Evolutionary conservation across 2,888 invertebrate genomes (phyloP).

Genomic region (Heliconius cydno): DNA sequence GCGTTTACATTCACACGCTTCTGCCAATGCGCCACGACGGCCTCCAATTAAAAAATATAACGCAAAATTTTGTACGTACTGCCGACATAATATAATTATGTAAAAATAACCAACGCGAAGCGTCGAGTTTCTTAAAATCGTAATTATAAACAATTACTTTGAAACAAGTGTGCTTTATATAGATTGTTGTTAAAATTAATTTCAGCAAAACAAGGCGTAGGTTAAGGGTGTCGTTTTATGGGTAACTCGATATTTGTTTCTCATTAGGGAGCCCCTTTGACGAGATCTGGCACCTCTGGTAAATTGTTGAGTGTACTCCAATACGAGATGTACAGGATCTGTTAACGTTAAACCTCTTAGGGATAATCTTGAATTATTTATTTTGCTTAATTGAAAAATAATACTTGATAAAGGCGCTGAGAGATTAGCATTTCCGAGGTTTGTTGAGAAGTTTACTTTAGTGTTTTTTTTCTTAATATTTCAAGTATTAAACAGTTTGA

Average conservation of each 20-base stretch:
- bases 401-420: background rate
- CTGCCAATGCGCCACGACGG: too few species aligned
- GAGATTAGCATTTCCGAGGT: background rate
- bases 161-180: slow-evolving; percentile 22
- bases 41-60: background rate
- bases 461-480: too few species aligned
- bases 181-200: slow-evolving; percentile 35
- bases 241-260: slow-evolving; percentile 39
- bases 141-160: slow-evolving; percentile 3
- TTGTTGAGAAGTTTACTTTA: background rate
- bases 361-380: slow-evolving; percentile 24
- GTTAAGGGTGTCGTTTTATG: slow-evolving; percentile 34
- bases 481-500: too few species aligned
- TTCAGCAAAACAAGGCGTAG: slow-evolving; percentile 30
- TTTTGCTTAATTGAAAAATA: slow-evolving; percentile 25
- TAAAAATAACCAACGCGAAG: background rate
- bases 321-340: slow-evolving; percentile 25
- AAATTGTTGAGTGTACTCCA: slow-evolving; percentile 33
- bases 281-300: slow-evolving; percentile 32
- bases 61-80: background rate
- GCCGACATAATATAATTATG: background rate
- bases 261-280: slow-evolving; percentile 39
- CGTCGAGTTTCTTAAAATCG: background rate
- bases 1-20: too few species aligned
- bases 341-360: slow-evolving; percentile 20